Percentiles rank a stretch among this genome's conserved stretches.
phyloP scores from a whole-genome alignment of 2,888 invertebrate genomes.

The Amblyjoppa proteus region DNA sequence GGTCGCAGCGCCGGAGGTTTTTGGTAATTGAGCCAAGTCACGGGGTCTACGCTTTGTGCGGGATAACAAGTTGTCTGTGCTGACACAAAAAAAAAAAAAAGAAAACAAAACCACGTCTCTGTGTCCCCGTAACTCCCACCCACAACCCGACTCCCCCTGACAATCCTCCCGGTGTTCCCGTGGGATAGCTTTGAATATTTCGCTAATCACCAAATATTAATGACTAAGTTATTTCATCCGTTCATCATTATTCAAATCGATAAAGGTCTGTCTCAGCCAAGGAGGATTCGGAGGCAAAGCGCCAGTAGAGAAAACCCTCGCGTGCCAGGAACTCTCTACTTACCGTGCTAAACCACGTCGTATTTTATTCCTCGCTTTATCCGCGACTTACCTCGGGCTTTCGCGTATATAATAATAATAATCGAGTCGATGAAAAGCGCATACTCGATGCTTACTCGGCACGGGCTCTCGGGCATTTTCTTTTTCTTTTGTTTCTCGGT shows the following conservation, averaged over 20 bases:
- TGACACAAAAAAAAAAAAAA: conserved; percentile 42
- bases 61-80: conserved; percentile 62
- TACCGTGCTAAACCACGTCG: conserved; percentile 5
- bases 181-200: conserved; percentile 75
- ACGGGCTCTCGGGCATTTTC: background rate
- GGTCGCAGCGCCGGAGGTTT: conserved; percentile 94
- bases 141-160: conserved; percentile 36
- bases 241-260: conserved; percentile 76
- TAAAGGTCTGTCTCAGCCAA: conserved; percentile 79
- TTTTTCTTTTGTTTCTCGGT: background rate
- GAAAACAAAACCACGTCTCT: conserved; percentile 24
- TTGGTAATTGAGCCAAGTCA: conserved; percentile 88
- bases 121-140: conserved; percentile 38
- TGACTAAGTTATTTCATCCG: conserved; percentile 72
- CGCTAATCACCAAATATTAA: conserved; percentile 79
- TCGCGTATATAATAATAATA: conserved; percentile 12
- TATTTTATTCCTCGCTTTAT: conserved; percentile 22
- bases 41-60: conserved; percentile 70
- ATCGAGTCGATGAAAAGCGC: conserved; percentile 6
- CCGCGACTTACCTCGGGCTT: conserved; percentile 29
- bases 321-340: conserved; percentile 14
- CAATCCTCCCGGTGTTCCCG: conserved; percentile 54
- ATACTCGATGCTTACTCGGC: conserved; percentile 22
- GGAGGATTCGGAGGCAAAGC: conserved; percentile 76
- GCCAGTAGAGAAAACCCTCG: conserved; percentile 69